phyloP scores from a whole-genome alignment of 2,113 vertebrate species.

The Numida meleagris region DNA sequence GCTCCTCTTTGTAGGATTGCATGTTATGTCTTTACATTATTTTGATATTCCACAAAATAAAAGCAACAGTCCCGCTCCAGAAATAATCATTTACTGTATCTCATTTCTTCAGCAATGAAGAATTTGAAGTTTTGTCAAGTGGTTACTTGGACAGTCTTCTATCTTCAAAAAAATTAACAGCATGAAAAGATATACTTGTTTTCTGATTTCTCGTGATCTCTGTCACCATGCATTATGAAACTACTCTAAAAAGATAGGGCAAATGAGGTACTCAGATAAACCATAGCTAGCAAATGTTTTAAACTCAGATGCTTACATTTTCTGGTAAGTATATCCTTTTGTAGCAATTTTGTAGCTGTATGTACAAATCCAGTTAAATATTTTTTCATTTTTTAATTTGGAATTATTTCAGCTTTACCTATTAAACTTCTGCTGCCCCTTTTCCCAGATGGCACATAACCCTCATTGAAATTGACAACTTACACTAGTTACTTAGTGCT shows the following conservation, averaged over 20 bases:
- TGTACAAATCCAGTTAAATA: background rate
- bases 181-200: background rate
- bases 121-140: background rate
- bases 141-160: background rate
- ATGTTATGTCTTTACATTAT: background rate
- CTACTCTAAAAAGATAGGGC: background rate
- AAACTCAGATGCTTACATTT: background rate
- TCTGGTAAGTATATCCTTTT: background rate
- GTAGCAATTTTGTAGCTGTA: background rate
- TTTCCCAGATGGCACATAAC: background rate
- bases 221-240: background rate
- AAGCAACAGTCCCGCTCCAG: background rate
- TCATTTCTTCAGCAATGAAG: background rate
- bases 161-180: background rate
- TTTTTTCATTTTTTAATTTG: background rate
- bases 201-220: conserved; percentile 2
- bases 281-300: background rate
- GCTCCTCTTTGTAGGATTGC: background rate
- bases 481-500: background rate
- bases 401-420: background rate
- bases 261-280: background rate
- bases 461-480: background rate
- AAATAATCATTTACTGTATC: background rate
- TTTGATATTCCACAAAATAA: background rate
- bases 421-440: background rate